Conservation (phyloP, 2,888 invertebrate species). For the Mesorhabditis sp. region DNA sequence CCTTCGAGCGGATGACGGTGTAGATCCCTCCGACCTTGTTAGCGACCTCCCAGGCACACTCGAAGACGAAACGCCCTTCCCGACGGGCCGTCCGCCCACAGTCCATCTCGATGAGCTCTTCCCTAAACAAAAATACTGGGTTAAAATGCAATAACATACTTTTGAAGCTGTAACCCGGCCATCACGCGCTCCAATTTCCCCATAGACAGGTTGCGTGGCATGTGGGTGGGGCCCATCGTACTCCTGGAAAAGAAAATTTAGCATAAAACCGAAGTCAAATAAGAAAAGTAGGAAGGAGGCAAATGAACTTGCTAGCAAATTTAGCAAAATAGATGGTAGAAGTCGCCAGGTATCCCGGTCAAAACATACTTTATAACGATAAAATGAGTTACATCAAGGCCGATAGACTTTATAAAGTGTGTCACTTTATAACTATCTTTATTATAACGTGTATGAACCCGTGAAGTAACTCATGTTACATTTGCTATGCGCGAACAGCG, state of each 20-base stretch:
- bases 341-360: too few species aligned
- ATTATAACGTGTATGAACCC: too few species aligned
- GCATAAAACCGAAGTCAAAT: not conserved
- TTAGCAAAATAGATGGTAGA: too few species aligned
- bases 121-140: slow-evolving; percentile 64
- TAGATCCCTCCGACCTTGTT: slow-evolving; percentile 99
- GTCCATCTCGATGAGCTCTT: slow-evolving; percentile 66
- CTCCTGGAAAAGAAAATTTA: not conserved
- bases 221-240: not conserved
- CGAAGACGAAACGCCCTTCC: slow-evolving; percentile 93
- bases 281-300: too few species aligned
- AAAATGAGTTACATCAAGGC: too few species aligned
- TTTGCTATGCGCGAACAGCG: too few species aligned
- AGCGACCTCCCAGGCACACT: slow-evolving; percentile 96
- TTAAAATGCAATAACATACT: not conserved
- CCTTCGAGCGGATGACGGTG: slow-evolving; percentile 95
- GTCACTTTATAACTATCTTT: too few species aligned
- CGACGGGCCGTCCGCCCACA: slow-evolving; percentile 78
- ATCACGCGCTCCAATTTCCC: not conserved
- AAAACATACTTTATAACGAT: too few species aligned
- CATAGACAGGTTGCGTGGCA: not conserved
- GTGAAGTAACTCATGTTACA: too few species aligned
- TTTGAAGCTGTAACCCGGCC: not conserved
- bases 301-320: too few species aligned
- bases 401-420: too few species aligned